Base-by-base conservation (phyloP, 1,140 invertebrate genomes). In the Galleria mellonella region DNA sequence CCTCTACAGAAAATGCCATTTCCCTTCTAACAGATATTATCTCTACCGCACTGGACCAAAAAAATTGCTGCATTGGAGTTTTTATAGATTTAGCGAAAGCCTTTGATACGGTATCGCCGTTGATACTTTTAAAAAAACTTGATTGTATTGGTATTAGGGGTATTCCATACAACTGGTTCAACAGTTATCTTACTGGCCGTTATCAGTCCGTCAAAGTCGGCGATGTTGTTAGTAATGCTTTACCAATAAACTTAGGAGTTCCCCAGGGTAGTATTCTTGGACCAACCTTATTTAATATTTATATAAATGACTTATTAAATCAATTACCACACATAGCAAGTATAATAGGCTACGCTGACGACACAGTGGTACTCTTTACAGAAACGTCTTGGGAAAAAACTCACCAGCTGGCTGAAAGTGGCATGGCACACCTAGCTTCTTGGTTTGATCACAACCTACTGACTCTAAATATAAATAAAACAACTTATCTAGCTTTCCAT, bases 401-500 rank as follows among this genome's bases (percentile, higher is more conserved):
- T 15, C 30, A 11, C 7, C 28, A 8, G 0, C 9, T 17, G 12
- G 47, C 48, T 9, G 40, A 51, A 47, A 23, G 10, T 10, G 40
- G 38, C 7, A 35, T 51, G 13, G 17, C 11, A 9, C 9, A 11
- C 7, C 32, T 56, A 12, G 30, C 45, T 8, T 30, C 32, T 15
- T 55, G 53, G 47, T 45, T 55, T 9, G 11, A 51, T 12, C 30
- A 9, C 12, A 47, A 51, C 15, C 23, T 51, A 10, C 27, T 55
- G n/a, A 50, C 43, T 17, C 35, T 56, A 10, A 56, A 56, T 12
- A 27, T 44, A 12, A 32, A 32, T 4, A 56, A 56, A 47, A 56
- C 53, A 7, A 15, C 32, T 0, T 56, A 27, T 28, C 32, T 44
- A 6, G 13, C 30, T 14, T 7, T 54, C 41, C 42, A 36, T 32